Base-by-base conservation (phyloP, 2,888 invertebrate species). In the Nowickia ferox region DNA sequence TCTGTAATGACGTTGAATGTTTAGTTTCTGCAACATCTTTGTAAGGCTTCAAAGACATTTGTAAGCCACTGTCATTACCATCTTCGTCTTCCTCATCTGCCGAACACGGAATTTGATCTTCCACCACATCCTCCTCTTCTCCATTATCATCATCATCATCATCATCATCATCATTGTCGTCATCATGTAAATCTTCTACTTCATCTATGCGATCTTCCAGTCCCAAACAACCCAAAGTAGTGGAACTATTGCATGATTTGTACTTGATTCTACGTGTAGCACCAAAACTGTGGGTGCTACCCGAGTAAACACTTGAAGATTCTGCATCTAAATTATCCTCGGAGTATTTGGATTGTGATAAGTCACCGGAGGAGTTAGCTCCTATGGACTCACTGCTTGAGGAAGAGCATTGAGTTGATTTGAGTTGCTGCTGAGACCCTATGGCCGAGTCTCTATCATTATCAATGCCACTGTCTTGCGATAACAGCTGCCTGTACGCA, bases 381-480 rank as follows among this genome's bases (percentile, higher is more conserved):
- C 91, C 91, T 22, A 92, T 83, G 4, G 92, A 92, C 46, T 92
- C 92, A 80, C 89, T 91, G 88, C 91, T 90, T 77, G 90, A 90
- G 0, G 87, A 87, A 6, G 88, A 88, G 71, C 88, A 87, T 81
- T 90, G 82, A 79, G 90, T 74, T 84, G 91, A 22, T 81, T 90
- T 88, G 8, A 88, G 76, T 19, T 88, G 88, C 40, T 88, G 87
- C 72, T 87, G 88, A 9, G 88, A 88, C 6, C 88, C 87, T 30
- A 79, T 79, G 15, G 82, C 78, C 44, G 88, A 88, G 19, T 87
- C 87, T 63, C 87, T 87, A 30, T 90, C 90, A 87, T 90, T 90
- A 87, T 93, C 93, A 53, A 93, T 93, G 87, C 93, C 93, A 75
- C 93, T 93, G 86, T 93, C 93, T 83, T 92, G 92, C 22, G 93